Evolutionary conservation across 2,888 invertebrate species (phyloP), one percentile per base, ranked within the genome.

Genomic region (Lasius platythorax): DNA sequence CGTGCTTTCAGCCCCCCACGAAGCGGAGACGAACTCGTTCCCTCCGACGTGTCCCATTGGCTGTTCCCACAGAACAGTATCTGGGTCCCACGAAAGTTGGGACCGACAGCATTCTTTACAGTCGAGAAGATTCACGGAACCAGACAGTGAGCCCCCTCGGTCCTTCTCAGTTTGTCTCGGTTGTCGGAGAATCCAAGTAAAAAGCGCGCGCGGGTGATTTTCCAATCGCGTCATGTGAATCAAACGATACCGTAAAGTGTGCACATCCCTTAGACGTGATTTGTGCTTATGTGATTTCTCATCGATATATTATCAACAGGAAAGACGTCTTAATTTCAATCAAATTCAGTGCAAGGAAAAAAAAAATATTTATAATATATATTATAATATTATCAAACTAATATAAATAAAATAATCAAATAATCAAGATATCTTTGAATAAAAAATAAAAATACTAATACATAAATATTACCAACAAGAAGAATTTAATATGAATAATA

Each of bases 71-170:
- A 81, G 86, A 84, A 87, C 85, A 79, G 87, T 89, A 87, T 89
- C 85, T 82, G 83, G 91, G 93, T 93, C 94, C 92, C 93, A 93
- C 92, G 93, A 91, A 88, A 88, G 91, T 82, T 88, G 87, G 89
- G 91, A 87, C 92, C 91, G 90, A 37, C 85, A 75, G 37, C 23
- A 76, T 72, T 74, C 43, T 76, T 61, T 64, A 63, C 87, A 88
- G 88, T 90, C 89, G 88, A 89, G 76, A 82, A 63, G 75, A 84
- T 75, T 76, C 85, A 37, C 76, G 83, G 81, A 87, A 82, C 83
- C 84, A 70, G 83, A 83, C 83, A 79, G 75, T 61, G 79, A 83
- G 72, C 40, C 2, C 23, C 58, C 23, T 33, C 28, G 28, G 12
- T 61, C 6, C 56, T 53, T n/a, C n/a, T 33, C 78, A 43, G 33